Evolutionary conservation across 2,113 vertebrate genomes (phyloP), one percentile per base, ranked within the genome.

Genomic region (Poicephalus gulielmi): DNA sequence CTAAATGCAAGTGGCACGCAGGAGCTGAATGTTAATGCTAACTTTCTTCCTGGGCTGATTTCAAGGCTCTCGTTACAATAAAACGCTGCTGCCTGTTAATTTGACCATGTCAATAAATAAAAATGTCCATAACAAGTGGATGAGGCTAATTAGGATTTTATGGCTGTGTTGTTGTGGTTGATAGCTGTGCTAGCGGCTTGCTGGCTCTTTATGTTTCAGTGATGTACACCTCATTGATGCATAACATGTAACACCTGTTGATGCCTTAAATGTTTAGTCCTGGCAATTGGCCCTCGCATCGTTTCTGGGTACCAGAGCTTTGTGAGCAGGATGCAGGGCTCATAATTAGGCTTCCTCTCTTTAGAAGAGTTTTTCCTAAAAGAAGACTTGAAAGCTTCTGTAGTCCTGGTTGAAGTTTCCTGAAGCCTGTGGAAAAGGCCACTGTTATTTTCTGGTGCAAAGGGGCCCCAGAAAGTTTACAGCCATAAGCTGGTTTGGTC

Each of bases 131-230:
- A 95, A 91, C 94, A 85, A 66, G 80, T 95, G 91, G 91, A 94
- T 92, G 88, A 91, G 86, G 93, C 94, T 96, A 95, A 97, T 96
- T 95, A 94, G 96, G 92, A 93, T 95, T 96, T 94, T 93, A 96
- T 91, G 89, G 92, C 94, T 91, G 78, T 97, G 95, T 96, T 97
- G 94, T 87, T 97, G 88, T 90, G 86, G 84, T 96, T 95, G 91
- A 94, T 95, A 91, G 93, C 75, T 83, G 81, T 83, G 83, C 94
- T 90, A 93, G 71, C 0, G 83, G 83, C 92, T 95, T 92, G 95
- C 94, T 87, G 90, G 86, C 69, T 92, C 95, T 96, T 95, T 95
- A 92, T 96, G 79, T 95, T 96, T 94, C 44, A 7, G 81, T 82
- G 90, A 96, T 93, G 92, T 95, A 96, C 92, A 95, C 94, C 90